Evolutionary conservation across 2,888 invertebrate genomes (phyloP).

Genomic region (Lutraria lutraria): DNA sequence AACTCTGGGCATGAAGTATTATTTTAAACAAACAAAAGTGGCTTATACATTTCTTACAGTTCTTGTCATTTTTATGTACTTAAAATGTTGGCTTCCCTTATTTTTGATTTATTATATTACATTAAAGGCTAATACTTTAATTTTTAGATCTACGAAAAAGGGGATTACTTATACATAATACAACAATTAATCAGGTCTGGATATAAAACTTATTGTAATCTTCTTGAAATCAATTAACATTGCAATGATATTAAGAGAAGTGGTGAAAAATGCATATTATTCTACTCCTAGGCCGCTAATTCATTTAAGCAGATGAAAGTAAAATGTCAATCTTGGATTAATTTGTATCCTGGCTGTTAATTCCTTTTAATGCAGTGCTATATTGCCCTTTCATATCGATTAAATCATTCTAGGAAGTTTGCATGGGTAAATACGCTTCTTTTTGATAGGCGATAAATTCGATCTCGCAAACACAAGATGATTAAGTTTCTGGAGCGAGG

Average conservation of each 20-base stretch:
- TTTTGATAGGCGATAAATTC: conserved; percentile 58
- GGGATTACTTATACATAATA: too few relatives aligned
- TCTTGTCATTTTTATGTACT: too few relatives aligned
- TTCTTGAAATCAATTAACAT: conserved; percentile 16
- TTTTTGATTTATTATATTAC: too few relatives aligned
- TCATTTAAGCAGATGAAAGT: conserved; percentile 41
- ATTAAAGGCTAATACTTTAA: too few relatives aligned
- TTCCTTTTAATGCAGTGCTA: conserved; percentile 45
- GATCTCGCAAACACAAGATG: conserved; percentile 54
- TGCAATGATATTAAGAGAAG: conserved; percentile 13
- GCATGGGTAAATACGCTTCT: conserved; percentile 62
- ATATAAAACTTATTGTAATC: background rate
- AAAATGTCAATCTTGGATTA: conserved; percentile 51
- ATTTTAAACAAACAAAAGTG: too few relatives aligned
- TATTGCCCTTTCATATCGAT: conserved; percentile 42
- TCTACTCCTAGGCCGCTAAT: conserved; percentile 1
- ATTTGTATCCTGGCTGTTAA: conserved; percentile 47
- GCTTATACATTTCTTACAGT: too few relatives aligned
- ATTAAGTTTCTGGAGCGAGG: conserved; percentile 55
- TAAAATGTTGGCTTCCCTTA: too few relatives aligned
- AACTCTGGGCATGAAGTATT: too few relatives aligned
- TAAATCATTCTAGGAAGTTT: conserved; percentile 39
- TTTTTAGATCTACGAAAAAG: too few relatives aligned
- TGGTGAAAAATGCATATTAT: conserved; percentile 20
- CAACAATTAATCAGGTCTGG: too few relatives aligned